Conservation (phyloP, 2,888 invertebrate genomes). For the Agonum fuliginosum region DNA sequence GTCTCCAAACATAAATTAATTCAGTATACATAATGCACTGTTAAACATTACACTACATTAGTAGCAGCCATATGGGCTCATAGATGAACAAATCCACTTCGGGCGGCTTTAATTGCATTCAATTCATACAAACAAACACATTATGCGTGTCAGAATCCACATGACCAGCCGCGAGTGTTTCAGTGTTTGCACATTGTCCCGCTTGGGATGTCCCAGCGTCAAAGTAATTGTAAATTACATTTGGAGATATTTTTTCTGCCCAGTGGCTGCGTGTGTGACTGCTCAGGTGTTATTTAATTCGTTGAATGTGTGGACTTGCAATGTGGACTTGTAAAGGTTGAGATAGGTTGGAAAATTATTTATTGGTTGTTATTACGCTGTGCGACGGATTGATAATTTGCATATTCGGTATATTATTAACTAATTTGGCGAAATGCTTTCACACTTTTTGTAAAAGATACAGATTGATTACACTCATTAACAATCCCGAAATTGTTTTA, state of each 20-base stretch:
- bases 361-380: too few relatives aligned
- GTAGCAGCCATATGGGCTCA: neutral
- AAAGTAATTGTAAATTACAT: constrained; percentile 47
- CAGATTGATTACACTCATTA: too few relatives aligned
- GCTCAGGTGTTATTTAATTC: neutral
- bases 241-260: constrained; percentile 28
- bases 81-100: constrained; percentile 4
- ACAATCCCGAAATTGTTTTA: too few relatives aligned
- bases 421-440: too few relatives aligned
- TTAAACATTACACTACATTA: constrained; percentile 38
- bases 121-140: constrained; percentile 23
- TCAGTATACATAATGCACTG: constrained; percentile 19
- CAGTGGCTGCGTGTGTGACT: neutral
- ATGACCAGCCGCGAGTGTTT: too few relatives aligned
- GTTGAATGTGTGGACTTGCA: too few relatives aligned
- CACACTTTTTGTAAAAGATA: too few relatives aligned
- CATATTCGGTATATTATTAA: too few relatives aligned
- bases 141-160: neutral
- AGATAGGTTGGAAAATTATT: too few relatives aligned
- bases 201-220: neutral
- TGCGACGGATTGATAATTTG: too few relatives aligned
- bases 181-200: too few relatives aligned
- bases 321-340: too few relatives aligned
- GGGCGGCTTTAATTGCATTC: neutral
- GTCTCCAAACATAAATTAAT: constrained; percentile 28